Evolutionary conservation across 2,113 vertebrate species (phyloP).

Genomic region (Myiopsitta monachus): DNA sequence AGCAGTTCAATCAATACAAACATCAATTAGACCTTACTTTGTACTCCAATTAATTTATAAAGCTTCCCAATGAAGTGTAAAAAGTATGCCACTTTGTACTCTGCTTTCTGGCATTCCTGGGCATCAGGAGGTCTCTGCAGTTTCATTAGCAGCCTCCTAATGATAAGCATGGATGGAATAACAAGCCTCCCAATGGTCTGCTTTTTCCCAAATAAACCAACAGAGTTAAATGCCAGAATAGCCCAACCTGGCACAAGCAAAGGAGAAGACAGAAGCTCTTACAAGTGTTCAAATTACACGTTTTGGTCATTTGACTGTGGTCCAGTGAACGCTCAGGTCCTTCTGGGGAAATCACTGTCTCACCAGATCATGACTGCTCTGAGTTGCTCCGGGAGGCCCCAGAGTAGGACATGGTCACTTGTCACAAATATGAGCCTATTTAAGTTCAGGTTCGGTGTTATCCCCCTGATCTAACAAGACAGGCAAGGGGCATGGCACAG

Average conservation of each 20-base stretch:
- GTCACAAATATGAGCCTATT: neutral
- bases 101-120: neutral
- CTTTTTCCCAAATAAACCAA: neutral
- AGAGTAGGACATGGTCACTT: fast-evolving
- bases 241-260: neutral
- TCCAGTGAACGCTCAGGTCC: neutral
- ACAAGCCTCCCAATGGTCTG: neutral
- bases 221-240: neutral
- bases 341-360: neutral
- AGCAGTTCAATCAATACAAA: constrained; percentile 68
- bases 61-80: constrained; percentile 41
- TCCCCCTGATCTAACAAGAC: neutral
- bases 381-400: neutral
- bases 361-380: neutral
- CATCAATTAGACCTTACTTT: constrained; percentile 66
- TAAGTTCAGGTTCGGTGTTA: neutral
- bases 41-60: constrained; percentile 56
- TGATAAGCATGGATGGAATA: neutral
- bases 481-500: neutral
- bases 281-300: neutral
- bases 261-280: neutral
- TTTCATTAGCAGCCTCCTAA: constrained; percentile 5
- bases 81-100: constrained; percentile 16
- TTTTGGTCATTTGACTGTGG: neutral
- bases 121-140: constrained; percentile 9